phyloP scores from a whole-genome alignment of 2,797 vertebrate species.

The Platalea minor region DNA sequence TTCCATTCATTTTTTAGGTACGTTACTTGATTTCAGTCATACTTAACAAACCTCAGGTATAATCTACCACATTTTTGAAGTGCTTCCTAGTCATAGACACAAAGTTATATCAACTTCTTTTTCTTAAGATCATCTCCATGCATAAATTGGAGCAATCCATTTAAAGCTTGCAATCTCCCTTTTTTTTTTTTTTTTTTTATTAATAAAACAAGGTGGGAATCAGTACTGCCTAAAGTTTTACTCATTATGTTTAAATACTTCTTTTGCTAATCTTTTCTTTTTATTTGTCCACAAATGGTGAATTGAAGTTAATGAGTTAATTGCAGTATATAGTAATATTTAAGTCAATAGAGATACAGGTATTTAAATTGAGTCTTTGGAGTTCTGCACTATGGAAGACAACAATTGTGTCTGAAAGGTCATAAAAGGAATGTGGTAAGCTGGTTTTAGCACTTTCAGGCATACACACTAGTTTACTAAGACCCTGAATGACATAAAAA shows the following conservation, averaged over 20 bases:
- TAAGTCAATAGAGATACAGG: not conserved
- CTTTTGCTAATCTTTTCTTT: not conserved
- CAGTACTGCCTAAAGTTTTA: not conserved
- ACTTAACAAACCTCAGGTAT: not conserved
- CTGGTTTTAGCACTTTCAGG: not conserved
- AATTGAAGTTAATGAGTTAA: not conserved
- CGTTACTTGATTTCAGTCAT: not conserved
- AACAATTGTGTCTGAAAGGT: not conserved
- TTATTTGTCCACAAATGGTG: not conserved
- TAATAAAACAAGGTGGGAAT: not conserved
- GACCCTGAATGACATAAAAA: not conserved
- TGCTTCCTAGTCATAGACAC: not conserved
- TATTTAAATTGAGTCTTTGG: not conserved
- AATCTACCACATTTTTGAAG: not conserved
- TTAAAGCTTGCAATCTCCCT: not conserved
- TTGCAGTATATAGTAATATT: not conserved
- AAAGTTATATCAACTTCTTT: not conserved
- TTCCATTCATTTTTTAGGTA: not conserved
- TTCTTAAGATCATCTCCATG: not conserved
- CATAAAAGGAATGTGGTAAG: not conserved
- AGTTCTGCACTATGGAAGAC: not conserved
- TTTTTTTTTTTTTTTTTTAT: not conserved
- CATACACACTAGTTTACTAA: accelerated
- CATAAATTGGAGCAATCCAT: not conserved
- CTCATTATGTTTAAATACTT: not conserved